Conservation (phyloP, 2,113 vertebrate species). For the Urocolius indicus region DNA sequence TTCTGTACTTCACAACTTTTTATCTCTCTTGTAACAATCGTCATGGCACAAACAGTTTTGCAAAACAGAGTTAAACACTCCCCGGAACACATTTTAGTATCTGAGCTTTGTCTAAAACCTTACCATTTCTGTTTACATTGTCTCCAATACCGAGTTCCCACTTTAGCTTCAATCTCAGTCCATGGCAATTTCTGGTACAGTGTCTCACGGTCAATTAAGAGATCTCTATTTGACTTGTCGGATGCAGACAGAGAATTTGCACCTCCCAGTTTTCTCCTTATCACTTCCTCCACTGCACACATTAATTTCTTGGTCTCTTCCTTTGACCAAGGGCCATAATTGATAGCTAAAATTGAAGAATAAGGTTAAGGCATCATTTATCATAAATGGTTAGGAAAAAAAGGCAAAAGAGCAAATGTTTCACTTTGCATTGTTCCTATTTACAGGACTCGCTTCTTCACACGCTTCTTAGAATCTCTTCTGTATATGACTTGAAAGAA, state of each 20-base stretch:
- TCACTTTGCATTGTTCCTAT: neutral
- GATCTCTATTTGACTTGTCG: neutral
- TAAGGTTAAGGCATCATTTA: neutral
- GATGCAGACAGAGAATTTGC: neutral
- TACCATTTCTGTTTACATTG: constrained; percentile 83
- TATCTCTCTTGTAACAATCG: neutral
- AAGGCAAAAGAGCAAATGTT: neutral
- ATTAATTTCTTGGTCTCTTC: constrained; percentile 65
- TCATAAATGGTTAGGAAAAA: neutral
- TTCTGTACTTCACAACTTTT: neutral
- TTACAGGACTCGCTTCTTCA: neutral
- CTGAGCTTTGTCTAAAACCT: neutral
- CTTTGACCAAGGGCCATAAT: constrained; percentile 73
- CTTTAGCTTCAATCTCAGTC: constrained; percentile 74
- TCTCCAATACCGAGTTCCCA: constrained; percentile 78
- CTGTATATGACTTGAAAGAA: neutral
- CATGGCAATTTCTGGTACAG: constrained; percentile 72
- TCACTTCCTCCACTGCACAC: constrained; percentile 68
- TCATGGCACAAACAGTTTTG: neutral
- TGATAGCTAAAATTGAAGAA: constrained; percentile 48
- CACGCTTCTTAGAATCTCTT: neutral
- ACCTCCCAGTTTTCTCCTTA: constrained; percentile 40
- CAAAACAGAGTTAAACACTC: neutral
- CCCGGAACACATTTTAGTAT: neutral
- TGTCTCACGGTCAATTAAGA: constrained; percentile 43